Conservation (phyloP, 2,797 vertebrate species). For the Darevskia mixta region DNA sequence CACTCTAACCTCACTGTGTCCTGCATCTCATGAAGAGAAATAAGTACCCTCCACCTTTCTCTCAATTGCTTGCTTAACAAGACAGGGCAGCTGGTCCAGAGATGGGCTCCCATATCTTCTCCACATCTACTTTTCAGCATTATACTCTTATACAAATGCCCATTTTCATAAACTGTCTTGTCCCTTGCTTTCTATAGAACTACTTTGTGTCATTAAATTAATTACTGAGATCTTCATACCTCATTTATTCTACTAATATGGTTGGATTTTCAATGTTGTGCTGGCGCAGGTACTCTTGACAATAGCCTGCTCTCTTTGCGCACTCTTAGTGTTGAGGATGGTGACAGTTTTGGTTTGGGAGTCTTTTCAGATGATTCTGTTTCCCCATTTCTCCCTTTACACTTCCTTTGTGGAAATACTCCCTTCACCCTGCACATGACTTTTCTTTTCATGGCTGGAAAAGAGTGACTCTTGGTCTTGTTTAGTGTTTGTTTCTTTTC, state of each 20-base stretch:
- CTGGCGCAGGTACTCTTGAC: not conserved
- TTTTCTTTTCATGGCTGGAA: not conserved
- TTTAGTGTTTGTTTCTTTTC: not conserved
- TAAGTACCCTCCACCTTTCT: too few relatives aligned
- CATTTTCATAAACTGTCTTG: too few relatives aligned
- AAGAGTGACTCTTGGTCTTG: not conserved
- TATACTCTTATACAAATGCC: too few relatives aligned
- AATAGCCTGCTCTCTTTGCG: not conserved
- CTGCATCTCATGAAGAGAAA: too few relatives aligned
- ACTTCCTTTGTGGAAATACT: not conserved
- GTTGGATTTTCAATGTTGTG: not conserved
- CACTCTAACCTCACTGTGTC: not conserved
- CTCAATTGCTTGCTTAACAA: too few relatives aligned
- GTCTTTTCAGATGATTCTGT: not conserved
- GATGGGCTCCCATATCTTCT: too few relatives aligned
- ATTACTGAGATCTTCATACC: too few relatives aligned
- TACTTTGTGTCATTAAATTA: not conserved
- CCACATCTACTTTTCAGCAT: too few relatives aligned
- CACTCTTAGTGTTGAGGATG: not conserved
- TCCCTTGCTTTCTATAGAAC: not conserved
- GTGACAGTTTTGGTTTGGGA: not conserved
- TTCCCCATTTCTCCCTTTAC: not conserved
- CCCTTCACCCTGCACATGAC: not conserved
- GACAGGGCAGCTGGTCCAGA: too few relatives aligned
- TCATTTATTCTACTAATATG: not conserved